A percentile compares a stretch with the other conserved stretches of the same genome.
These are phyloP conservation scores for Oasisia sp. DNA, from an alignment of 2,888 invertebrate species.

Conservation along the genomic window DNA sequence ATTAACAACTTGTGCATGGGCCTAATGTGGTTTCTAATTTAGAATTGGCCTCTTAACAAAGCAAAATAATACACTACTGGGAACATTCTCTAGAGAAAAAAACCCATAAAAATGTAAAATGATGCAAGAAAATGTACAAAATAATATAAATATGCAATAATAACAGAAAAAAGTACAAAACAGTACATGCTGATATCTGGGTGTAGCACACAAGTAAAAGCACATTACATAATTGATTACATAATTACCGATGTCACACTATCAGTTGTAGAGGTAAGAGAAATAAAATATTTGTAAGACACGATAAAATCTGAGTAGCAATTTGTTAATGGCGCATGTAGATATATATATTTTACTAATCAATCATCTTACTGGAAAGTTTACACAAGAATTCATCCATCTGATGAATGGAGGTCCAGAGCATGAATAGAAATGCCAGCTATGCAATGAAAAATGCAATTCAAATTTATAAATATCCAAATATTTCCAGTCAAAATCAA, in stretches of 20 bases:
- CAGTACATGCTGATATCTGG: background rate
- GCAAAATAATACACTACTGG: no score
- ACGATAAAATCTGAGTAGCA: background rate
- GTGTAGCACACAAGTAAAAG: background rate
- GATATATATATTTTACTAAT: background rate
- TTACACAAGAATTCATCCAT: background rate
- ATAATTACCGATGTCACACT: background rate
- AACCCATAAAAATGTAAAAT: no score
- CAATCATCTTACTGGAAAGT: background rate
- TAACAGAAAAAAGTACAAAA: background rate
- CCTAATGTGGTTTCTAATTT: background rate
- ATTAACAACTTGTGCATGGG: background rate
- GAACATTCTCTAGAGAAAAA: no score
- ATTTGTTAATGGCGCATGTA: background rate
- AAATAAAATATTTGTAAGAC: background rate
- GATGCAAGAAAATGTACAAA: no score
- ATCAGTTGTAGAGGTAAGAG: background rate
- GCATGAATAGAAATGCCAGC: no score
- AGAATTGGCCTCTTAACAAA: background rate
- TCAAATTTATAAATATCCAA: no score
- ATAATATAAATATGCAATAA: background rate
- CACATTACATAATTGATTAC: background rate
- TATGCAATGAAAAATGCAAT: no score
- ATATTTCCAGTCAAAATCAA: no score
- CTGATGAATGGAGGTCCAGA: no score